A percentile compares a stretch with the other conserved stretches of the same genome.
phyloP scores from a whole-genome alignment of 2,113 vertebrate genomes.

The Heterotilapia buettikoferi region DNA sequence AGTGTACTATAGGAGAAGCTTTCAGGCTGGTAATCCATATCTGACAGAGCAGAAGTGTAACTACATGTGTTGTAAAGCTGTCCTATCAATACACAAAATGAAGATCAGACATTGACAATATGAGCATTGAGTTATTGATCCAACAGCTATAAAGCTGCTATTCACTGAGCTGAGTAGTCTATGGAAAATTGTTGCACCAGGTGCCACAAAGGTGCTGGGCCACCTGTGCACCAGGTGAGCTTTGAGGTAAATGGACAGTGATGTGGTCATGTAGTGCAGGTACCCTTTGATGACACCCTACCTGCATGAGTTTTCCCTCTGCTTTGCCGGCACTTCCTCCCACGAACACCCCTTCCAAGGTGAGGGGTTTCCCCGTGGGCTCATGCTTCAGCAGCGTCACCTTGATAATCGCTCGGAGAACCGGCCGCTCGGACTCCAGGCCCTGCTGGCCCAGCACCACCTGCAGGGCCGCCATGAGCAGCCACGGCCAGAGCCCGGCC shows the following conservation, averaged over 20 bases:
- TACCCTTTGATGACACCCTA: constrained; percentile 54
- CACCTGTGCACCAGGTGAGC: neutral
- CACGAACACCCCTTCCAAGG: constrained; percentile 88
- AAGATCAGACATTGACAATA: neutral
- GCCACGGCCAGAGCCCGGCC: constrained; percentile 96
- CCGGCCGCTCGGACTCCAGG: constrained; percentile 81
- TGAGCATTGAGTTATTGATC: neutral
- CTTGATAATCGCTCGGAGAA: constrained; percentile 84
- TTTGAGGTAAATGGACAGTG: neutral
- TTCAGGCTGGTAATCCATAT: neutral
- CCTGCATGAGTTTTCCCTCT: constrained; percentile 94
- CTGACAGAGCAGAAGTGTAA: neutral
- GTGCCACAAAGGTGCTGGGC: neutral
- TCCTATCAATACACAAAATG: neutral
- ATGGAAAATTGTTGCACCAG: neutral
- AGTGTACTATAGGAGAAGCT: neutral
- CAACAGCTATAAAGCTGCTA: neutral
- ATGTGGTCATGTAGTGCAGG: neutral
- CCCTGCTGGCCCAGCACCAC: constrained; percentile 81
- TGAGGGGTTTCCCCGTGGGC: constrained; percentile 76
- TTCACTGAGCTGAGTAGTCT: neutral
- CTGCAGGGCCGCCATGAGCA: constrained; percentile 91
- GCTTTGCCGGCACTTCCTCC: constrained; percentile 81
- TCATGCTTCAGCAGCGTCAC: constrained; percentile 88
- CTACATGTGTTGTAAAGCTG: neutral